Conservation (phyloP, 2,113 vertebrate species). For the Sus scrofa region DNA sequence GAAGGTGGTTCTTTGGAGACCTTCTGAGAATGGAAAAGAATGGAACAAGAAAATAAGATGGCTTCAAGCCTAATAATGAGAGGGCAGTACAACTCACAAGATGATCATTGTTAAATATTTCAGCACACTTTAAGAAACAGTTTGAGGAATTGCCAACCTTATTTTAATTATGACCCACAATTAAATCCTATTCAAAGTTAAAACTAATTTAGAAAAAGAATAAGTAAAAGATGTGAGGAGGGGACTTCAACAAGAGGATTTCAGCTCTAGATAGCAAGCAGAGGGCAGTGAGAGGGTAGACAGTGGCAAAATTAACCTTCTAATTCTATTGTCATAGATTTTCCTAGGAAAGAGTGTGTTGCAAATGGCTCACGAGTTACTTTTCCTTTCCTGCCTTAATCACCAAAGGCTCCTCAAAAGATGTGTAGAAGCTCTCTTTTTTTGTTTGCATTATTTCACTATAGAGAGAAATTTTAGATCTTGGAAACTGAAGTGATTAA, state of each 20-base stretch:
- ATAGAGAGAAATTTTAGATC: background rate
- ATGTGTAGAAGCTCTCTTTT: background rate
- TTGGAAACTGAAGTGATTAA: background rate
- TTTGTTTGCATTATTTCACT: background rate
- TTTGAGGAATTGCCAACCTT: background rate
- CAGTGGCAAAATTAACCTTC: background rate
- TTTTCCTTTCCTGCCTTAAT: background rate
- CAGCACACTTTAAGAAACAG: background rate
- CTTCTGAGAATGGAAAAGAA: slow-evolving; percentile 44
- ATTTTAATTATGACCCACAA: slow-evolving; percentile 49
- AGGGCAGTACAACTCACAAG: background rate
- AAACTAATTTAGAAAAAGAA: background rate
- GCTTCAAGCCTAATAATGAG: slow-evolving; percentile 59
- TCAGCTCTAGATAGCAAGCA: background rate
- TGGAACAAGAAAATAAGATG: slow-evolving; percentile 36
- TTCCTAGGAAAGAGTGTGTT: background rate
- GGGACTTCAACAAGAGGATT: background rate
- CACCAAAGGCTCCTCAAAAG: background rate
- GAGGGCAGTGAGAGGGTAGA: background rate
- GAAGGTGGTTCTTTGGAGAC: slow-evolving; percentile 57
- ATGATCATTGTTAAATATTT: background rate
- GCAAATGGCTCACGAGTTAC: background rate
- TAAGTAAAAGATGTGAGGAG: background rate
- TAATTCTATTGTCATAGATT: background rate
- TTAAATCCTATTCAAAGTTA: slow-evolving; percentile 43